These are phyloP conservation scores for Callocephalon fimbriatum DNA, from an alignment of 2,113 vertebrate species.

Conservation along the genomic window DNA sequence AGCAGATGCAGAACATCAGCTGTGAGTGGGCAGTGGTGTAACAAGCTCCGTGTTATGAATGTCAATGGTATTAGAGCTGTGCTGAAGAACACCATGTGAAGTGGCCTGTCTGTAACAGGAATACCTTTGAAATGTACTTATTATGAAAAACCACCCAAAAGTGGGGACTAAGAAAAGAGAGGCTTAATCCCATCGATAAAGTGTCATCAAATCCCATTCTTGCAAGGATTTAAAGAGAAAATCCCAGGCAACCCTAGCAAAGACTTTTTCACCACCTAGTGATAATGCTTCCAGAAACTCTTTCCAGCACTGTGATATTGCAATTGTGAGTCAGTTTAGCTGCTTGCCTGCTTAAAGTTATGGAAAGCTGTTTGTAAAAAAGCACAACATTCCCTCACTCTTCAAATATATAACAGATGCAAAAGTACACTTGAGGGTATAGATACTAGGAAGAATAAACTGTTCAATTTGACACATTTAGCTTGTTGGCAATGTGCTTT, in stretches of 20 bases:
- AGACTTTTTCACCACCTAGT: background rate
- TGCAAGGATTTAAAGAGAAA: background rate
- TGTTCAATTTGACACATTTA: slow-evolving; percentile 20
- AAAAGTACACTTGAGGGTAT: slow-evolving; percentile 6
- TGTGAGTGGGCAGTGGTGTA: fast-evolving
- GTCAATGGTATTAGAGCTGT: background rate
- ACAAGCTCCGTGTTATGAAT: background rate
- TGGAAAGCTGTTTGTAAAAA: slow-evolving; percentile 12
- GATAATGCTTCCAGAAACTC: background rate
- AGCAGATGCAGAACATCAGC: background rate
- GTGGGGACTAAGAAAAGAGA: background rate
- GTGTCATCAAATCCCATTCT: background rate
- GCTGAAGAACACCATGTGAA: background rate
- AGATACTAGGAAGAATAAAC: background rate
- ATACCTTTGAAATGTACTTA: background rate
- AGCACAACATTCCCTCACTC: background rate
- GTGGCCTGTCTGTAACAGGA: background rate
- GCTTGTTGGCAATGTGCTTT: slow-evolving; percentile 2
- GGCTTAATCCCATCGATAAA: background rate
- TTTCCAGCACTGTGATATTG: background rate
- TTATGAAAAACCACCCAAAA: background rate
- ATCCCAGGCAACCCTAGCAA: background rate
- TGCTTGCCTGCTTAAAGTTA: slow-evolving; percentile 11
- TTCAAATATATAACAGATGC: background rate
- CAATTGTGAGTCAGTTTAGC: background rate